A percentile compares a stretch with the other conserved stretches of the same genome.
Evolutionary conservation across 2,797 vertebrate genomes (phyloP).

Genomic region (Siniperca undulata): DNA sequence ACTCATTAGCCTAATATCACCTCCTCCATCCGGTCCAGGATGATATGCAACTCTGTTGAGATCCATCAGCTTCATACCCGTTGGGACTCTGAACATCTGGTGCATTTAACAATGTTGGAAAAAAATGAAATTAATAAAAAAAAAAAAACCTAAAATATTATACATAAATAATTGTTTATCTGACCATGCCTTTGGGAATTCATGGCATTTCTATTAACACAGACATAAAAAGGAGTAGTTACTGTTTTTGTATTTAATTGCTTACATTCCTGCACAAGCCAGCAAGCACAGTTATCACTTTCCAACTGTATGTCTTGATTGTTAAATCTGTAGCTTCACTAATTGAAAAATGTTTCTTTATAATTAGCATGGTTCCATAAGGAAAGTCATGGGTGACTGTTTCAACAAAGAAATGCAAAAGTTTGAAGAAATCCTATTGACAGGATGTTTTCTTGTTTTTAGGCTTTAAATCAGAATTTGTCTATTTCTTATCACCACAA

Average conservation of each 20-base stretch:
- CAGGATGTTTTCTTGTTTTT: not conserved
- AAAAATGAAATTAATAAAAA: conserved; percentile 22
- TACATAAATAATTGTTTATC: conserved; percentile 53
- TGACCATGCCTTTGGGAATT: conserved; percentile 37
- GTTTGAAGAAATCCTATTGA: not conserved
- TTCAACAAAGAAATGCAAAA: not conserved
- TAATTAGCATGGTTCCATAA: not conserved
- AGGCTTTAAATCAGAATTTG: conserved; percentile 2
- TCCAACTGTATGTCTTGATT: conserved; percentile 11
- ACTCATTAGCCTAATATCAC: conserved; percentile 70
- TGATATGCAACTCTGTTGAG: conserved; percentile 58
- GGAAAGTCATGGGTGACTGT: not conserved
- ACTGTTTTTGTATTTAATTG: conserved; percentile 25
- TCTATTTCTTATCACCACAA: conserved; percentile 5
- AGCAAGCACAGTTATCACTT: not conserved
- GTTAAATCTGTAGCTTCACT: conserved; percentile 1
- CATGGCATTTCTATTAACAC: conserved; percentile 31
- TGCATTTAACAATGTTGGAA: conserved; percentile 48
- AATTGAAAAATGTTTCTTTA: not conserved
- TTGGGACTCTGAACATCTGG: conserved; percentile 67
- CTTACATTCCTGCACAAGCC: conserved; percentile 12
- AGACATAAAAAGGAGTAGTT: conserved; percentile 17
- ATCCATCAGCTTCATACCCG: conserved; percentile 50
- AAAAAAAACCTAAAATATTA: conserved; percentile 28
- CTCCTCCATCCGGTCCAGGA: conserved; percentile 52